phyloP scores from a whole-genome alignment of 2,888 invertebrate species.

The Tholera decimalis region DNA sequence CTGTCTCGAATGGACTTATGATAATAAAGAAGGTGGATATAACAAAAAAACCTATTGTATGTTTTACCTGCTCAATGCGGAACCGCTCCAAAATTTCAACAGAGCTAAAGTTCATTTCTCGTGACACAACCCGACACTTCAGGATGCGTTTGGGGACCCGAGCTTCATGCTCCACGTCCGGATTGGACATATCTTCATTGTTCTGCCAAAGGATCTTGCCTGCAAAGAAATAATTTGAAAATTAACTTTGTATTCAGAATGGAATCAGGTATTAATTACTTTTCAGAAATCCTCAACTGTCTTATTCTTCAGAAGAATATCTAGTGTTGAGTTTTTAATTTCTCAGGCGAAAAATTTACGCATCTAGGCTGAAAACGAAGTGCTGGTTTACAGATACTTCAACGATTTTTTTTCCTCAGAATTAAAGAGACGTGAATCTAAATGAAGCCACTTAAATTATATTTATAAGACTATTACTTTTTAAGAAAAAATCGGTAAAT shows the following conservation, averaged over 20 bases:
- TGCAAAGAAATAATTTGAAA: slow-evolving; percentile 63
- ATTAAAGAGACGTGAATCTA: too few relatives aligned
- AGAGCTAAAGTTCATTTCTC: slow-evolving; percentile 98
- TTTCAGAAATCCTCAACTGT: too few relatives aligned
- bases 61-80: slow-evolving; percentile 95
- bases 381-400: too few relatives aligned
- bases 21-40: background rate
- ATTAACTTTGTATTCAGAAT: background rate
- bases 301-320: too few relatives aligned
- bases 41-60: background rate
- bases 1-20: background rate
- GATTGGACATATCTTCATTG: slow-evolving; percentile 97
- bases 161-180: slow-evolving; percentile 98
- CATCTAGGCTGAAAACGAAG: too few relatives aligned
- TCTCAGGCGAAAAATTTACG: too few relatives aligned
- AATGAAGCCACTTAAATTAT: too few relatives aligned
- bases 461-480: too few relatives aligned
- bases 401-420: too few relatives aligned
- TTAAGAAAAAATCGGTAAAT: too few relatives aligned
- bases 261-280: too few relatives aligned
- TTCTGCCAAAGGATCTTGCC: slow-evolving; percentile 99
- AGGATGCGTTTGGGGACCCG: slow-evolving; percentile 99
- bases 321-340: too few relatives aligned
- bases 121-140: slow-evolving; percentile 97
- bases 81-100: slow-evolving; percentile 98